phyloP scores from a whole-genome alignment of 2,797 vertebrate species.

The Melanotaenia maccullochi region DNA sequence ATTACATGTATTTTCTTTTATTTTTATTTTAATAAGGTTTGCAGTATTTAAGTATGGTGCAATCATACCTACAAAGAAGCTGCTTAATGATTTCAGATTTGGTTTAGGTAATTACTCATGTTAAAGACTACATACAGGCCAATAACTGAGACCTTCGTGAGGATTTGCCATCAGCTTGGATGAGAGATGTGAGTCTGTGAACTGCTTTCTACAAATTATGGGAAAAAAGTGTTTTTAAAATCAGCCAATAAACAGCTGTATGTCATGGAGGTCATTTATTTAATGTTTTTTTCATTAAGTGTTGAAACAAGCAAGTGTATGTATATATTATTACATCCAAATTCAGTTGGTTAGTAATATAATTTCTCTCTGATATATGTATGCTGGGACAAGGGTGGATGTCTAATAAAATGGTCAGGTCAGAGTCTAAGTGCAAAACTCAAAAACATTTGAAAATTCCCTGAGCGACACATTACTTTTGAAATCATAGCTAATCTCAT shows the following conservation, averaged over 20 bases:
- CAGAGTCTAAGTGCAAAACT: too few relatives aligned
- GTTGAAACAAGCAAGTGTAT: too few relatives aligned
- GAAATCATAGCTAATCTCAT: too few relatives aligned
- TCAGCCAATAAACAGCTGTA: background rate
- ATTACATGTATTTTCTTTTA: background rate
- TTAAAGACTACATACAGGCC: background rate
- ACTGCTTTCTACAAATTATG: background rate
- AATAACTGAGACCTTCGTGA: background rate
- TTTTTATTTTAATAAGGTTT: background rate
- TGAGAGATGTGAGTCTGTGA: background rate
- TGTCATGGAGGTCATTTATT: too few relatives aligned
- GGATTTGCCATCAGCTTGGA: background rate
- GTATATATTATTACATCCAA: too few relatives aligned
- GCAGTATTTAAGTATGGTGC: background rate
- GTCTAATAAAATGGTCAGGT: too few relatives aligned
- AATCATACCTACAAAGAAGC: background rate
- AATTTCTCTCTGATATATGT: too few relatives aligned
- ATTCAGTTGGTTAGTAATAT: too few relatives aligned
- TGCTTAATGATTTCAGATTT: background rate
- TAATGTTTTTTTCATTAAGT: too few relatives aligned
- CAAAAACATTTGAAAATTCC: too few relatives aligned
- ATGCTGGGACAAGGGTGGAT: too few relatives aligned
- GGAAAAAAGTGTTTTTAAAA: background rate
- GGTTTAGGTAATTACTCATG: background rate
- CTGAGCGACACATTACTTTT: too few relatives aligned